Conservation (phyloP, 2,797 vertebrate genomes). For the Anisognathus igniventris region DNA sequence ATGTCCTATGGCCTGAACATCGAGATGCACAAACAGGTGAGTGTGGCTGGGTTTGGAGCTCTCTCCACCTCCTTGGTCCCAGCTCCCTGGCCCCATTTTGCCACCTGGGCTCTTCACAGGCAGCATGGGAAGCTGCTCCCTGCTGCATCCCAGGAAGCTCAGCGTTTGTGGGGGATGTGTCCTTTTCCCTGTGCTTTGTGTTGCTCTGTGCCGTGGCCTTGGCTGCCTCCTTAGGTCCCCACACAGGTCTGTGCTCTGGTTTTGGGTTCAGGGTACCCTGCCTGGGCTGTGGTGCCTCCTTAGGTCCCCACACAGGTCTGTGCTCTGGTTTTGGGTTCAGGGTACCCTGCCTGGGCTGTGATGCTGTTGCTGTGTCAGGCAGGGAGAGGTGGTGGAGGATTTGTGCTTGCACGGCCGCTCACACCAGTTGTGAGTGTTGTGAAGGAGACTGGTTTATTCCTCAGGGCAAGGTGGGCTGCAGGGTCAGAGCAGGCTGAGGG, state of each 20-base stretch:
- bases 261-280: fast-evolving
- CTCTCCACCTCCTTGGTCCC: neutral
- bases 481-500: neutral
- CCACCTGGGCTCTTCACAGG: fast-evolving
- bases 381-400: fast-evolving
- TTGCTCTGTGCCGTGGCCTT: fast-evolving
- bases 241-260: fast-evolving
- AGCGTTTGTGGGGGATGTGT: neutral
- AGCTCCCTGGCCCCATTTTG: neutral
- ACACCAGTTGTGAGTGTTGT: fast-evolving
- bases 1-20: conserved; percentile 81
- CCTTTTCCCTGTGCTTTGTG: neutral
- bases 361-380: neutral
- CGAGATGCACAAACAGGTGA: conserved; percentile 81
- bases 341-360: neutral
- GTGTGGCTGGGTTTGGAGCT: neutral
- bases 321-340: neutral
- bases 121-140: fast-evolving
- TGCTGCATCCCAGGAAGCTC: neutral
- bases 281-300: neutral
- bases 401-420: neutral
- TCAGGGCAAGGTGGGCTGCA: neutral
- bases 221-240: neutral
- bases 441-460: neutral
- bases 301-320: too few relatives aligned